Evolutionary conservation across 1,140 invertebrate species (phyloP).

Genomic region (Drosophila equinoxialis): DNA sequence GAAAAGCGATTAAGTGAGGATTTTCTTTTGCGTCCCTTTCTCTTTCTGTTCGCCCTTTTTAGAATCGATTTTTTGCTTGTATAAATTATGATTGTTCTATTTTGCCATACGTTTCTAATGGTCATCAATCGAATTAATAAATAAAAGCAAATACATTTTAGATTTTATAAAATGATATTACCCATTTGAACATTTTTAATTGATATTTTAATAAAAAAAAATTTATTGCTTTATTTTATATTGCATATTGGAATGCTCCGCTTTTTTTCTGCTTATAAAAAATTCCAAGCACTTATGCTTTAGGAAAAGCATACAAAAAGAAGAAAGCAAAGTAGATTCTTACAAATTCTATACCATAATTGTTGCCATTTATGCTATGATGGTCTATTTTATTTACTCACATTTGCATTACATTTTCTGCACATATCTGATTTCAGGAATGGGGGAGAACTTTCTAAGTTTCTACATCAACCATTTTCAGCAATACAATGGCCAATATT

Average conservation of each 20-base stretch:
- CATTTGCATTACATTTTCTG: conserved; percentile 46
- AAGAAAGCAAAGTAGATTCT: conserved; percentile 2
- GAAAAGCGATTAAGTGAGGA: conserved; percentile 70
- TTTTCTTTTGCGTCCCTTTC: neutral
- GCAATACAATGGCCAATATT: conserved; percentile 62
- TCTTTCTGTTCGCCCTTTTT: neutral
- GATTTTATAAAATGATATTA: too few species aligned
- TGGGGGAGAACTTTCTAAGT: neutral
- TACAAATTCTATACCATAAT: conserved; percentile 69
- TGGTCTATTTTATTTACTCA: conserved; percentile 52
- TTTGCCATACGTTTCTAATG: neutral
- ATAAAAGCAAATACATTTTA: neutral
- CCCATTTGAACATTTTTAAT: neutral
- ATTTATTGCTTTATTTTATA: too few species aligned
- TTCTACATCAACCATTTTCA: neutral
- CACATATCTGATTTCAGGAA: conserved; percentile 63
- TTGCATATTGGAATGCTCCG: neutral
- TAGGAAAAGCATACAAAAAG: neutral
- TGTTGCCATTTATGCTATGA: conserved; percentile 54
- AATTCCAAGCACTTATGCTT: neutral
- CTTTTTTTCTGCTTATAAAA: neutral
- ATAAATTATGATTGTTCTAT: neutral
- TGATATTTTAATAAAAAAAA: neutral
- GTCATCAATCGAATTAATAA: neutral
- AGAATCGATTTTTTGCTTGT: neutral